These are phyloP conservation scores for Halictus quadricinctus DNA, from an alignment of 2,888 invertebrate genomes.

Conservation along the genomic window DNA sequence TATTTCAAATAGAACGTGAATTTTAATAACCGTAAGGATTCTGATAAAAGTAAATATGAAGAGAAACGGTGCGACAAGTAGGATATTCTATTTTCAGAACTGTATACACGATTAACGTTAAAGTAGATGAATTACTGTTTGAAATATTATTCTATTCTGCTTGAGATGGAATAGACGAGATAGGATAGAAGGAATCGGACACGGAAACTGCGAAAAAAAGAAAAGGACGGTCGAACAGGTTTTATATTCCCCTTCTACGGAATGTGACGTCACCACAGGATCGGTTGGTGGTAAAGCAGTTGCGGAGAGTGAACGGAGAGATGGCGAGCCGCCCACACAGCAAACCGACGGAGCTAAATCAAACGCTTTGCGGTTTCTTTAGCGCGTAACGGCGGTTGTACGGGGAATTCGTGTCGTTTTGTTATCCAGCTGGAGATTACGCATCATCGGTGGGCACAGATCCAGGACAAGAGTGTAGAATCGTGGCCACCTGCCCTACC, in stretches of 20 bases:
- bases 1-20: too few relatives aligned
- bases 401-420: constrained; percentile 65
- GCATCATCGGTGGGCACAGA: constrained; percentile 48
- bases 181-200: constrained; percentile 7
- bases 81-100: background rate
- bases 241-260: constrained; percentile 57
- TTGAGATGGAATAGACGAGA: background rate
- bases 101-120: background rate
- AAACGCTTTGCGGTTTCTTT: constrained; percentile 67
- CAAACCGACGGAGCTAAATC: constrained; percentile 55
- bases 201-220: constrained; percentile 31
- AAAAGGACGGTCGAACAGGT: constrained; percentile 57
- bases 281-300: constrained; percentile 45
- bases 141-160: background rate
- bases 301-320: constrained; percentile 51
- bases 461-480: constrained; percentile 46
- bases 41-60: background rate
- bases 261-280: constrained; percentile 62
- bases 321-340: constrained; percentile 62
- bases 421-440: constrained; percentile 64
- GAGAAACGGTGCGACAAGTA: background rate
- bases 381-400: constrained; percentile 63
- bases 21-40: too few relatives aligned
- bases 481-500: constrained; percentile 43
- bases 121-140: too few relatives aligned